Evolutionary conservation across 2,113 vertebrate species (phyloP), one percentile per base, ranked within the genome.

Genomic region (Nibea coibor): DNA sequence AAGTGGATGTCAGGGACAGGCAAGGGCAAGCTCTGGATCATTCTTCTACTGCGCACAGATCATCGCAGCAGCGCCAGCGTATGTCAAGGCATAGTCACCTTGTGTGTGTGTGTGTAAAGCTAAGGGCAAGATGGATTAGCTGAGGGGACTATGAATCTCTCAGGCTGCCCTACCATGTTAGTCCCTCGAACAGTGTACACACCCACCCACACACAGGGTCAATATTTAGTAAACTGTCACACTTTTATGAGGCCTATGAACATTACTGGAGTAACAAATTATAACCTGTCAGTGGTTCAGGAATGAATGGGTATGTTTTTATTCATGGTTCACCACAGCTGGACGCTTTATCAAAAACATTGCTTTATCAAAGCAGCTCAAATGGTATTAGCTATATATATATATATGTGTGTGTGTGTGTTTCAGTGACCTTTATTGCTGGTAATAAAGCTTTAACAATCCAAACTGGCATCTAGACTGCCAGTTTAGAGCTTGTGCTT

Each of bases 1-100:
- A 91, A 83, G 68, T 64, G 19, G 58, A 86, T 89, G 87, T 89
- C 76, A 72, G 83, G 81, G 90, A 85, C 53, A 20, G 28, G 50
- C 82, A 88, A 88, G 75, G 86, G 72, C 78, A 64, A 78, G 64
- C 71, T 47, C 19, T 53, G 58, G 66, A 87, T 91, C 39, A 51
- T 69, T 84, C 81, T 59, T 62, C 59, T 10, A 35, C 56, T 78
- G 59, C 1, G 1, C 66, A 42, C 68, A 48, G 42, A 84, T 90
- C 77, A 86, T 67, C 67, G 65, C 72, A n/a, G 68, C 62, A 74
- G 50, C 39, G 4, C 56, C 51, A 39, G 10, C n/a, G 0, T 45
- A 22, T 87, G 75, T 87, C 82, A 68, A 75, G 75, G 28, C 7
- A 20, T 35, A 35, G 69, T 81, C 69, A 80, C 79, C 50, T 61